A percentile compares a stretch with the other conserved stretches of the same genome.
Conservation (phyloP, 1,140 invertebrate species). For the Sycophaga agraensis region DNA sequence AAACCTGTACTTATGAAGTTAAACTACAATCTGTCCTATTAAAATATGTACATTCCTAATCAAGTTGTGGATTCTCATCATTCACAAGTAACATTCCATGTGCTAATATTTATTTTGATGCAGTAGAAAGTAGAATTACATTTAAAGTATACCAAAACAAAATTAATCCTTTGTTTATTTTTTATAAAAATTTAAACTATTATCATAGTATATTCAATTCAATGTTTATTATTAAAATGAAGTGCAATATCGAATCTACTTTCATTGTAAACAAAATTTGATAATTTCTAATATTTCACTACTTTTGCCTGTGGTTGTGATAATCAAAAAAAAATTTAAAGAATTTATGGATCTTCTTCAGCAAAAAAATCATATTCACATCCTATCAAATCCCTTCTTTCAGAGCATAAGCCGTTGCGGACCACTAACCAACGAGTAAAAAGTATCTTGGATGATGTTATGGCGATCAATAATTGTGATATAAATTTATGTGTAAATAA, state of each 20-base stretch:
- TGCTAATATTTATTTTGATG: background rate
- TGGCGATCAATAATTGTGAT: conserved; percentile 13
- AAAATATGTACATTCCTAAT: background rate
- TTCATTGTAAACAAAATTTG: no score
- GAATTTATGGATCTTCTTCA: background rate
- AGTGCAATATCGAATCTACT: no score
- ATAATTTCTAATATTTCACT: background rate
- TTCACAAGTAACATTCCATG: conserved; percentile 13
- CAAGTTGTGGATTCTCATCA: background rate
- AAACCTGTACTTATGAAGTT: no score
- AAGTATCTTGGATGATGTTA: conserved; percentile 9
- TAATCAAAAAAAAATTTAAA: background rate
- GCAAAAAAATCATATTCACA: conserved; percentile 13
- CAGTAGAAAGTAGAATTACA: background rate
- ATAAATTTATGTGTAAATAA: conserved; percentile 3
- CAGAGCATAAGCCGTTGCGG: conserved; percentile 27
- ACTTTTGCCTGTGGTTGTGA: background rate
- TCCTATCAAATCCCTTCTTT: conserved; percentile 23
- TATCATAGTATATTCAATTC: no score
- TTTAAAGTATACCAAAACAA: no score
- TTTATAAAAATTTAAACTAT: no score
- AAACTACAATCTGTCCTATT: no score
- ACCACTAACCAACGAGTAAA: conserved; percentile 12
- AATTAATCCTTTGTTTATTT: no score
- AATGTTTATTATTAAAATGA: no score